Conservation (phyloP, 2,113 vertebrate species). For the Thamnophis sirtalis region DNA sequence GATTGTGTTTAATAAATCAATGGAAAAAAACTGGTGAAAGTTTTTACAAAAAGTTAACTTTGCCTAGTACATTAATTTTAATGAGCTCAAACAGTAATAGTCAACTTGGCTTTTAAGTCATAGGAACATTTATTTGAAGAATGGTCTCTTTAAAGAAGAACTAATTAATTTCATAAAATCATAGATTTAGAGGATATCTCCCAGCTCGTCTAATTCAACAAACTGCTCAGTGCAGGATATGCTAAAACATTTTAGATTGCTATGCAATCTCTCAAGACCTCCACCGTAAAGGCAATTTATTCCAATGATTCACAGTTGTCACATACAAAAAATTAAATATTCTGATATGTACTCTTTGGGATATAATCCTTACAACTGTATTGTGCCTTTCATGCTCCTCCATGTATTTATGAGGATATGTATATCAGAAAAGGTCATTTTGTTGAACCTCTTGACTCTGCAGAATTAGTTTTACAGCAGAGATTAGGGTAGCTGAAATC, state of each 20-base stretch:
- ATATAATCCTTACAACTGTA: neutral
- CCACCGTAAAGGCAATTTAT: neutral
- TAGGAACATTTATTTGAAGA: neutral
- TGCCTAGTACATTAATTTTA: neutral
- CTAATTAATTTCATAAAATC: neutral
- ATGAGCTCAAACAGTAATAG: neutral
- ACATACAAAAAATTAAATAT: neutral
- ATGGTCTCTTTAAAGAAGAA: neutral
- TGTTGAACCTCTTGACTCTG: neutral
- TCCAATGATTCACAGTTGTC: neutral
- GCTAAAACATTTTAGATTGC: neutral
- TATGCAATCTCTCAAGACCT: neutral
- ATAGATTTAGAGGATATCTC: neutral
- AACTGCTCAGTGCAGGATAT: neutral
- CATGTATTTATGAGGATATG: neutral
- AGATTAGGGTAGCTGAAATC: neutral
- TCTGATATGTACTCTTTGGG: neutral
- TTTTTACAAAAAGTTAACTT: neutral
- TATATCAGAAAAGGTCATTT: neutral
- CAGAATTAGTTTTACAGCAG: neutral
- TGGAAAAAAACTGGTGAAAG: neutral
- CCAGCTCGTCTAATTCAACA: neutral
- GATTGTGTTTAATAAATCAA: neutral
- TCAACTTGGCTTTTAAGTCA: neutral
- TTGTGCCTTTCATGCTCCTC: neutral